Conservation (phyloP, 2,797 vertebrate genomes). For the Discoglossus pictus region DNA sequence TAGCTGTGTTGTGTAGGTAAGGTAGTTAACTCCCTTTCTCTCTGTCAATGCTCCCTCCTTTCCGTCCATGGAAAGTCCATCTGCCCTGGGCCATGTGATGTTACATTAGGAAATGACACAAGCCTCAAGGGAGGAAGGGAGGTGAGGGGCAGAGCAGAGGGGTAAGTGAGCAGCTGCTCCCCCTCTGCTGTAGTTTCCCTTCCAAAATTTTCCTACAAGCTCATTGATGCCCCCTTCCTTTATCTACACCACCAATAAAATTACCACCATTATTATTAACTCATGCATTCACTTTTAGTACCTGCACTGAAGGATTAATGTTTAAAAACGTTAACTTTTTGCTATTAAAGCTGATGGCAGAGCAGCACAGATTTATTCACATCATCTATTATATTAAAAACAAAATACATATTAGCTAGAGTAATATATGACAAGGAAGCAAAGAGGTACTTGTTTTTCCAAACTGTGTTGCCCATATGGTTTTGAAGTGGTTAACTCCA, state of each 20-base stretch:
- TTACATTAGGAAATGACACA: constrained; percentile 40
- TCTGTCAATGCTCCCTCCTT: constrained; percentile 19
- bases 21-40: constrained; percentile 11
- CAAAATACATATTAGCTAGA: too few species aligned
- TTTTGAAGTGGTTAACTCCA: constrained; percentile 15
- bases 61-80: constrained; percentile 49
- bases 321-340: too few species aligned
- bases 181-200: constrained; percentile 20
- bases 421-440: not conserved
- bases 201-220: constrained; percentile 6
- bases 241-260: constrained; percentile 5
- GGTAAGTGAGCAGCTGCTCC: constrained; percentile 43
- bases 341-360: too few species aligned
- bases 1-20: not conserved
- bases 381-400: too few species aligned
- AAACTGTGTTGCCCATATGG: not conserved
- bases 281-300: too few species aligned
- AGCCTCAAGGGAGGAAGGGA: constrained; percentile 29
- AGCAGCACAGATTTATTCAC: too few species aligned
- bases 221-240: not conserved
- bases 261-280: constrained; percentile 8
- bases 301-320: too few species aligned
- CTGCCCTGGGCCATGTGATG: constrained; percentile 42
- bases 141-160: constrained; percentile 45
- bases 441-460: not conserved